Evolutionary conservation across 2,888 invertebrate species (phyloP).

Genomic region (Agriopis marginaria): DNA sequence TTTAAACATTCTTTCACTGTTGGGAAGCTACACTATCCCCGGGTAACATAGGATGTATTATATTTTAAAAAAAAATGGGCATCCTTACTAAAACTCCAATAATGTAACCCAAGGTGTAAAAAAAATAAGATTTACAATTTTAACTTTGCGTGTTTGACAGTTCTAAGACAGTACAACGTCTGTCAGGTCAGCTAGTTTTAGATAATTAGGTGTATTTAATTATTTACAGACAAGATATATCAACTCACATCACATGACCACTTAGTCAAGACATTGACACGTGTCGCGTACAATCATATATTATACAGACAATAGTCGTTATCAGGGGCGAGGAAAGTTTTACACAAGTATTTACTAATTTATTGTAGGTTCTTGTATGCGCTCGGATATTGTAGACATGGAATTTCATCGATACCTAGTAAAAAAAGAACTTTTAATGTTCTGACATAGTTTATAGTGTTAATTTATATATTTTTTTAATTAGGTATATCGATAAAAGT

Average conservation of each 20-base stretch:
- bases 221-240: not conserved
- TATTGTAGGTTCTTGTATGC: not conserved
- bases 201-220: not conserved
- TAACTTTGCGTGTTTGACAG: no score
- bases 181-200: no score
- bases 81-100: no score
- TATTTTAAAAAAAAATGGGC: no score
- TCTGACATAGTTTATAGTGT: no score
- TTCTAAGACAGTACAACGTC: no score
- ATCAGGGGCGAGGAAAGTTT: conserved; percentile 13
- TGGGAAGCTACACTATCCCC: no score
- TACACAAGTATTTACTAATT: not conserved
- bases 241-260: conserved; percentile 4
- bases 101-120: no score
- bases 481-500: not conserved
- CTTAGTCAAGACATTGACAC: not conserved
- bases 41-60: no score
- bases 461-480: no score
- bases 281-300: not conserved
- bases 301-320: not conserved
- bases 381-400: conserved; percentile 3
- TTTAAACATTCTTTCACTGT: no score
- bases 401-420: conserved; percentile 1
- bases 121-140: no score
- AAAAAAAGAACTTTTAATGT: not conserved